Evolutionary conservation across 1,140 invertebrate species (phyloP).

Genomic region (Cryptotermes secundus): DNA sequence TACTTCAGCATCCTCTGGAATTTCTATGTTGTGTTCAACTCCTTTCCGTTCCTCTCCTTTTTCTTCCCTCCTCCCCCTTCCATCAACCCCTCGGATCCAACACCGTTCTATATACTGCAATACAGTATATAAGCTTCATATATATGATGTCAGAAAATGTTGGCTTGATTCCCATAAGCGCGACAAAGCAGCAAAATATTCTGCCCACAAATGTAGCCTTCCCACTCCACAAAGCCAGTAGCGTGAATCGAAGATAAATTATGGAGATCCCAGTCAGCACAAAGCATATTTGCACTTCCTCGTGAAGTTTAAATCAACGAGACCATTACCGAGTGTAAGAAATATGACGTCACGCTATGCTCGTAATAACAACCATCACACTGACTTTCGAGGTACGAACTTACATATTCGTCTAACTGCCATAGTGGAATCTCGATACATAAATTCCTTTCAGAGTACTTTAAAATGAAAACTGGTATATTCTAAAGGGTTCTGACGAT

Average conservation of each 20-base stretch:
- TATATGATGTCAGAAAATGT: conserved; percentile 2
- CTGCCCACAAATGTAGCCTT: not conserved
- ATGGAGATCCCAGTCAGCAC: not conserved
- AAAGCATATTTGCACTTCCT: not conserved
- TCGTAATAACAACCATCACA: too few species aligned
- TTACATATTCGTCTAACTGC: too few species aligned
- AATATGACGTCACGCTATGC: too few species aligned
- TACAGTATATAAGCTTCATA: not conserved
- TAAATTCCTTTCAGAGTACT: too few species aligned
- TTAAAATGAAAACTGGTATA: too few species aligned
- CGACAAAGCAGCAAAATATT: conserved; percentile 6
- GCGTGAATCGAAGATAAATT: not conserved
- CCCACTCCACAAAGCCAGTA: not conserved
- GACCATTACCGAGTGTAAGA: not conserved
- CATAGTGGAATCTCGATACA: too few species aligned
- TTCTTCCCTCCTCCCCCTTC: not conserved
- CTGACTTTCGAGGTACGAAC: too few species aligned
- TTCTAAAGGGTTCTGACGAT: too few species aligned
- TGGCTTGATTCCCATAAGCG: conserved; percentile 2
- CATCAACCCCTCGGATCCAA: not conserved
- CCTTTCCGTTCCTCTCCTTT: not conserved
- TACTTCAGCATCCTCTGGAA: not conserved
- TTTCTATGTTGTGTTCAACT: not conserved
- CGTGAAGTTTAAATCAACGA: not conserved
- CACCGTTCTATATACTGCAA: conserved; percentile 12